A percentile compares a stretch with the other conserved stretches of the same genome.
These are phyloP conservation scores for Galendromus occidentalis DNA, from an alignment of 1,140 invertebrate species.

Conservation along the genomic window DNA sequence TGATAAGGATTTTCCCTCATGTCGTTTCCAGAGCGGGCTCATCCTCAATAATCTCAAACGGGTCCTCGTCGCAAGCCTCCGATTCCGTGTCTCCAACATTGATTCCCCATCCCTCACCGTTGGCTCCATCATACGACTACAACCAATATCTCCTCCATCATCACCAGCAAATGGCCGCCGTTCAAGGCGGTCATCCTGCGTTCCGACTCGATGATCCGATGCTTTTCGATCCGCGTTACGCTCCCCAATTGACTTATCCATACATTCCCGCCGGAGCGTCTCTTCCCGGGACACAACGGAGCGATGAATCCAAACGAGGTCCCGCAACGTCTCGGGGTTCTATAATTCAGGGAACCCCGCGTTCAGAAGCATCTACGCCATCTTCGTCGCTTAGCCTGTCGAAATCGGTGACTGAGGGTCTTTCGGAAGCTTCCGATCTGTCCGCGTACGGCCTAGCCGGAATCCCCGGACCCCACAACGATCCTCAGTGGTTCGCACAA, in stretches of 20 bases:
- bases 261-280: no score
- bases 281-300: no score
- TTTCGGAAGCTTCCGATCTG: no score
- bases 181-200: background rate
- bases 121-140: background rate
- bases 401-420: no score
- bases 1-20: background rate
- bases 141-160: conserved; percentile 4
- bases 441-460: no score
- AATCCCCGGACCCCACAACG: background rate
- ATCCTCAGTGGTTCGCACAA: background rate
- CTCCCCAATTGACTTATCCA: background rate
- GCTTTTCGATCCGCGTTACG: conserved; percentile 6
- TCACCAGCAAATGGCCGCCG: background rate
- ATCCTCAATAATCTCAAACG: conserved; percentile 2
- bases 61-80: background rate
- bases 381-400: no score
- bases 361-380: background rate
- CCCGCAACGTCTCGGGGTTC: background rate
- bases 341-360: background rate
- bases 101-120: conserved; percentile 6
- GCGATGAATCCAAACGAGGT: no score
- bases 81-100: background rate
- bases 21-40: background rate
- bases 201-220: conserved; percentile 6